Evolutionary conservation across 2,888 invertebrate species (phyloP).

Genomic region (Creontiades dilutus): DNA sequence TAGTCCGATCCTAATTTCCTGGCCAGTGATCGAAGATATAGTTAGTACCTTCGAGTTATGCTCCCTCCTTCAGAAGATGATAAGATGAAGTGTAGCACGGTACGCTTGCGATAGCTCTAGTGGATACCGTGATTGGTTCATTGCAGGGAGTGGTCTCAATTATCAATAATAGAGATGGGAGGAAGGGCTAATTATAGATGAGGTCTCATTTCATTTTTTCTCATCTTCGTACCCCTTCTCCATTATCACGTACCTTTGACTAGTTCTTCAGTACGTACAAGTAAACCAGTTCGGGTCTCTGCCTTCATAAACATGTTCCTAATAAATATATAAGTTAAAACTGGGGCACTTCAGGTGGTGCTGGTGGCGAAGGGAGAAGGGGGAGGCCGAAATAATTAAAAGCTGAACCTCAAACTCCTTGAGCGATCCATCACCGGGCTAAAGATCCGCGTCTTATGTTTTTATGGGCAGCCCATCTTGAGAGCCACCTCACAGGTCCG

Average conservation of each 20-base stretch:
- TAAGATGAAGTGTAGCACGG: conserved; percentile 28
- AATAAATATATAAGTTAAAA: conserved; percentile 25
- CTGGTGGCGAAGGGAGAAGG: too few species aligned
- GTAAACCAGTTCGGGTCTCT: background rate
- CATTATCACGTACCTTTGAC: background rate
- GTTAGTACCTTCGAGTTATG: background rate
- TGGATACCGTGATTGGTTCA: conserved; percentile 45
- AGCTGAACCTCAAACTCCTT: background rate
- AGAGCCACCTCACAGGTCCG: background rate
- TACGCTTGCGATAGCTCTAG: conserved; percentile 15
- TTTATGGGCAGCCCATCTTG: conserved; percentile 1
- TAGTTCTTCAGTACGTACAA: background rate
- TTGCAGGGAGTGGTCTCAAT: conserved; percentile 59
- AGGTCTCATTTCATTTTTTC: conserved; percentile 43
- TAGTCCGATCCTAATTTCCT: conserved; percentile 23
- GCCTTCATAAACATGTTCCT: conserved; percentile 12
- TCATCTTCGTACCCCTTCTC: background rate
- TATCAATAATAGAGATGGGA: conserved; percentile 55
- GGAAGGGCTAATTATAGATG: conserved; percentile 50
- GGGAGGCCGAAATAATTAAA: conserved; percentile 25
- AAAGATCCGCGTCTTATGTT: conserved; percentile 1
- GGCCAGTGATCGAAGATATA: conserved; percentile 19
- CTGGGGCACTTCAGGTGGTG: background rate
- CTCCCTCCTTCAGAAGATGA: conserved; percentile 31
- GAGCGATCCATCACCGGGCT: conserved; percentile 6